Evolutionary conservation across 2,797 vertebrate species (phyloP), one percentile per base, ranked within the genome.

Genomic region (Etheostoma nigrum): DNA sequence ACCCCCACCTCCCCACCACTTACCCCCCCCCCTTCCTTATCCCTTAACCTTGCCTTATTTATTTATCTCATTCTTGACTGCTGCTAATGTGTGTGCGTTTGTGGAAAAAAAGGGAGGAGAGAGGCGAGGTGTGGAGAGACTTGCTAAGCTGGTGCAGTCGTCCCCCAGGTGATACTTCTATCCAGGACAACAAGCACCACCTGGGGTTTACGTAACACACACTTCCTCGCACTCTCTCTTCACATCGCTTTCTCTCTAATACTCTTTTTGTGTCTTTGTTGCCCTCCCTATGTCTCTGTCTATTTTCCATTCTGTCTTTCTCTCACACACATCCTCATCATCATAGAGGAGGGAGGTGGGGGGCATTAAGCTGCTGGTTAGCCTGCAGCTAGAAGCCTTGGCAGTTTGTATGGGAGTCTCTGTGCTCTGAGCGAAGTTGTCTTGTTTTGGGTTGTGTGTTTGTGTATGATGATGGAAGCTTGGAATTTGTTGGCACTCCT

Each of bases 151-250:
- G 80, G 67, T 86, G 80, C 83, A 88, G 81, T 55, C 54, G 83
- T 92, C 73, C 95, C 90, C 21, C 87, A 84, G 77, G 96, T 96
- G 14, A 95, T 89, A 75, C 90, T 8, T 84, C 95, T 95, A 65
- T 96, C 94, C 85, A 96, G 96, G 59, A 97, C 95, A 81, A 96
- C 96, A 88, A 27, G 71, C 57, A 91, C 95, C 72, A 95, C 92
- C 89, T 93, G 94, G 87, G 92, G 84, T 91, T 93, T 94, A 88
- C 84, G 81, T 89, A 91, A 89, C 88, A 79, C 68, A 62, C 57
- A 42, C 51, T 48, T 53, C 55, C 83, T 59, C 61, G 23, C 66
- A 16, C 70, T 55, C 78, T 23, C 63, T 81, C 72, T 54, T 74
- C 51, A 51, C 78, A 78, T 84, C 74, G 25, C 59, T 87, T 77